Percentiles rank a stretch among this genome's conserved stretches.
phyloP scores from a whole-genome alignment of 1,140 invertebrate species.

The Stenopsyche tienmushanensis region DNA sequence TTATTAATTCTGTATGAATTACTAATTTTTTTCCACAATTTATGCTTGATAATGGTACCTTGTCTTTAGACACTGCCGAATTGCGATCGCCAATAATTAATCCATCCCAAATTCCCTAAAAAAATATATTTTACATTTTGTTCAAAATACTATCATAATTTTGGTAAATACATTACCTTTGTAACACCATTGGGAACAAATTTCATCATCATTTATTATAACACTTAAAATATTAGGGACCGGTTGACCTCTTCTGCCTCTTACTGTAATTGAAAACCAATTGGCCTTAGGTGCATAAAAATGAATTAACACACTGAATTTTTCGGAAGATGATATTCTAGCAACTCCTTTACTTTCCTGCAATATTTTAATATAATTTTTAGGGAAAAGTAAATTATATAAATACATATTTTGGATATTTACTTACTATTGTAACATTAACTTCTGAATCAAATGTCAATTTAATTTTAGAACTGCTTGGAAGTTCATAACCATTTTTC shows the following conservation, averaged over 20 bases:
- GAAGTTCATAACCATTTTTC: not conserved
- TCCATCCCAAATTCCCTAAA: not conserved
- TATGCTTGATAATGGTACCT: not conserved
- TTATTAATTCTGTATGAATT: not conserved
- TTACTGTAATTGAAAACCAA: not conserved
- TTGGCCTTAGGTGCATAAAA: not conserved
- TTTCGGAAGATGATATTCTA: not conserved
- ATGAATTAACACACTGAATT: not conserved
- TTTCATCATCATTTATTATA: not conserved
- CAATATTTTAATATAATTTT: no score
- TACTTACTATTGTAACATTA: not conserved
- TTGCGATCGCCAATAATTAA: not conserved
- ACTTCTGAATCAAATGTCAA: not conserved
- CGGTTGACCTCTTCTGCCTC: not conserved
- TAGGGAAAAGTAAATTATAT: no score
- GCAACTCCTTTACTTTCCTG: no score
- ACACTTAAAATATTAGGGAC: not conserved
- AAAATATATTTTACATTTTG: not conserved
- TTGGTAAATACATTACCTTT: not conserved
- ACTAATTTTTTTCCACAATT: not conserved
- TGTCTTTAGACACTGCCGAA: not conserved
- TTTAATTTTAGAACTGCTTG: not conserved
- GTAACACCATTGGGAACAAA: not conserved
- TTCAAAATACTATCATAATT: not conserved
- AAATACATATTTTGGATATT: no score